Conservation (phyloP, 2,113 vertebrate species). For the Deroptyus accipitrinus region DNA sequence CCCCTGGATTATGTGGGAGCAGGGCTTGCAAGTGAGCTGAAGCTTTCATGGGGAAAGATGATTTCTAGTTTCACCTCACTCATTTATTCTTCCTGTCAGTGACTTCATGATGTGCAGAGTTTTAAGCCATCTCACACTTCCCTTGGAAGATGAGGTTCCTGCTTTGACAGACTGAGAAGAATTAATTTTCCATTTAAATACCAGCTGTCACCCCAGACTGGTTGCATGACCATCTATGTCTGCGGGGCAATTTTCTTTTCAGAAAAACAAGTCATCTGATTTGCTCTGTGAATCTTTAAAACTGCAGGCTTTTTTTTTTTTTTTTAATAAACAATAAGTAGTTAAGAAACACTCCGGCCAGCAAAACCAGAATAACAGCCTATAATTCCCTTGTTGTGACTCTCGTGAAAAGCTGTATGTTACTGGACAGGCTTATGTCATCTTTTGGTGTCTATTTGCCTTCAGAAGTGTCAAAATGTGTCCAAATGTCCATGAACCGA, state of each 20-base stretch:
- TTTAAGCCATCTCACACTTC: background rate
- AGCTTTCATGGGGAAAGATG: background rate
- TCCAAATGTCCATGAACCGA: background rate
- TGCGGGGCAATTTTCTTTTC: constrained; percentile 35
- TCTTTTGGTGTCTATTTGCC: background rate
- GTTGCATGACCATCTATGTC: background rate
- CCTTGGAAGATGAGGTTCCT: constrained; percentile 12
- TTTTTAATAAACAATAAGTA: constrained; percentile 17
- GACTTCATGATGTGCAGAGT: background rate
- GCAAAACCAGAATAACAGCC: background rate
- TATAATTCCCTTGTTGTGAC: background rate
- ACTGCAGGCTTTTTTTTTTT: background rate
- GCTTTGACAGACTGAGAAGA: constrained; percentile 42
- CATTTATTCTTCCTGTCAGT: background rate
- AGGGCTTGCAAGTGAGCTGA: background rate
- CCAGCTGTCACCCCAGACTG: constrained; percentile 28
- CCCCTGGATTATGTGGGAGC: background rate
- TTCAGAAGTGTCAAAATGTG: background rate
- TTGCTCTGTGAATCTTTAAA: constrained; percentile 24
- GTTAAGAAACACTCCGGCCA: background rate
- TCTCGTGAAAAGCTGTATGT: background rate
- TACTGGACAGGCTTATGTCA: background rate
- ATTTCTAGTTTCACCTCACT: background rate
- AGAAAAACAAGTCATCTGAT: constrained; percentile 23
- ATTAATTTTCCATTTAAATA: constrained; percentile 58